phyloP scores from a whole-genome alignment of 2,888 invertebrate genomes.

The Vannuccia rotundouncinata region DNA sequence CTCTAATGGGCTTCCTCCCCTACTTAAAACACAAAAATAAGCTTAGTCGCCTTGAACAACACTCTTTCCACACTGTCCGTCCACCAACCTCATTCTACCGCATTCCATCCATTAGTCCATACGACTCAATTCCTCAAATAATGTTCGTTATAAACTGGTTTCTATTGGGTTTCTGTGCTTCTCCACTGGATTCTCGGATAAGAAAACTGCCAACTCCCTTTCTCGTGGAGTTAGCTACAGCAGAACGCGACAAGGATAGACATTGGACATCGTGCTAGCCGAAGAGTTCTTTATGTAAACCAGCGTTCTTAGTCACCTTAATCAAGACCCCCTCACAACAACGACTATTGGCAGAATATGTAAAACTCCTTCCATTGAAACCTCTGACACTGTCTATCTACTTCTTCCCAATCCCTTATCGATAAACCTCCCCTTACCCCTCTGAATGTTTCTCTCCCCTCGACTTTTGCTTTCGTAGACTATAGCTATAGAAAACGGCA shows the following conservation, averaged over 20 bases:
- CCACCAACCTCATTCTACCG: no score
- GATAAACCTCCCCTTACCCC: neutral
- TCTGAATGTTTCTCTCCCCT: neutral
- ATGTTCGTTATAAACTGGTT: neutral
- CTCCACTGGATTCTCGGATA: neutral
- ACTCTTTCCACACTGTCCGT: neutral
- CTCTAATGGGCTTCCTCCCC: neutral
- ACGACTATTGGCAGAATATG: neutral
- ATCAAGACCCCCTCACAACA: neutral
- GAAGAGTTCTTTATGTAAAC: neutral
- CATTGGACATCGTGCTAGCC: neutral
- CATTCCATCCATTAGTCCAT: neutral
- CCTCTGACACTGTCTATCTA: neutral
- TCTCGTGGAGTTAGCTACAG: neutral
- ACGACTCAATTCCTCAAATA: neutral
- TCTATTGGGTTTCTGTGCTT: neutral
- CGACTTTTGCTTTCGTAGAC: neutral
- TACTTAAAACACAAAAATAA: neutral
- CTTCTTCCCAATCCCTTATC: neutral
- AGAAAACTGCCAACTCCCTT: neutral
- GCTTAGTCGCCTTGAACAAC: neutral
- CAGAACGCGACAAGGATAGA: neutral
- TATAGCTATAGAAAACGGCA: neutral
- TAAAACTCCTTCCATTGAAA: neutral
- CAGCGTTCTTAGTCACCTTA: neutral